Evolutionary conservation across 1,140 invertebrate species (phyloP).

Genomic region (Brachionus koreanus): DNA sequence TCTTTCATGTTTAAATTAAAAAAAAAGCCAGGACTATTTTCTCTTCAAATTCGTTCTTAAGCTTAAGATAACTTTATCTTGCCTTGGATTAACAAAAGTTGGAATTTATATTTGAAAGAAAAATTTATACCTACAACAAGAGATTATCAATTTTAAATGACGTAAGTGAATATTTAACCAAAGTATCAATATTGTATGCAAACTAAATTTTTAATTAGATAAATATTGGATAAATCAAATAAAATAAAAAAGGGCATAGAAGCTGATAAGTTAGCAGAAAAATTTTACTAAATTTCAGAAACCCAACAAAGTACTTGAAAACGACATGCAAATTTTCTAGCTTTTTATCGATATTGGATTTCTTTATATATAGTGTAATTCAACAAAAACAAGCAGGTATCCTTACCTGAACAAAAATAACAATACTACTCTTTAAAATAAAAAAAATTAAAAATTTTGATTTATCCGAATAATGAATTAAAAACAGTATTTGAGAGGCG

Average conservation of each 20-base stretch:
- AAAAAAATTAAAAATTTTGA: neutral
- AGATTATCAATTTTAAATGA: constrained; percentile 34
- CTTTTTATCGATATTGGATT: constrained; percentile 8
- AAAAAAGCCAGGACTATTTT: neutral
- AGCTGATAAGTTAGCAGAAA: neutral
- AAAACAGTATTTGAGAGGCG: neutral
- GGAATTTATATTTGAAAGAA: neutral
- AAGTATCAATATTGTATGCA: constrained; percentile 15
- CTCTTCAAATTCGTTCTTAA: neutral
- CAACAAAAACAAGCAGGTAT: neutral
- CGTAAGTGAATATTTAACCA: constrained; percentile 24
- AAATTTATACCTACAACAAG: constrained; percentile 17
- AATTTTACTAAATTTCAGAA: neutral
- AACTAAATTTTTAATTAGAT: constrained; percentile 3
- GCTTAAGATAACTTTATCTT: neutral
- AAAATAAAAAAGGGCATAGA: neutral
- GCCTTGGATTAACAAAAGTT: neutral
- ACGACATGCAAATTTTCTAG: neutral
- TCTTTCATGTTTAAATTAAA: neutral
- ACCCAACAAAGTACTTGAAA: neutral
- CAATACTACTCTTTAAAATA: neutral
- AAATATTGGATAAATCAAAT: neutral
- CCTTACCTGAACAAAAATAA: neutral
- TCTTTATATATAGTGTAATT: neutral
- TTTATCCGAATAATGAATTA: neutral